These are phyloP conservation scores for Cheilosia scutellata DNA, from an alignment of 2,888 invertebrate genomes.

Conservation along the genomic window DNA sequence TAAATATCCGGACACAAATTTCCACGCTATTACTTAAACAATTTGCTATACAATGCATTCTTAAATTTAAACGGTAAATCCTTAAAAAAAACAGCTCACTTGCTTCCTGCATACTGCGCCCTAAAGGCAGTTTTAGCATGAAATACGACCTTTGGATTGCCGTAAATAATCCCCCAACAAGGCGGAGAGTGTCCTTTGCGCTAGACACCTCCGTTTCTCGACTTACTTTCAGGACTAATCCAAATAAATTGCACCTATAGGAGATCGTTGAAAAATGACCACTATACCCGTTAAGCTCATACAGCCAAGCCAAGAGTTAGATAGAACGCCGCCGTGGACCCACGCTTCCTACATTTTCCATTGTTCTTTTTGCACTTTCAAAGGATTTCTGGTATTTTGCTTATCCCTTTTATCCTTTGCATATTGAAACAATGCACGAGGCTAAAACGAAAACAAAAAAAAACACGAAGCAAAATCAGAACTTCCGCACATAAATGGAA, in stretches of 20 bases:
- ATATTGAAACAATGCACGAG: constrained; percentile 50
- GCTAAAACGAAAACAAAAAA: neutral
- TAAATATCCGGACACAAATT: constrained; percentile 6
- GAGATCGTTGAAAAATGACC: constrained; percentile 69
- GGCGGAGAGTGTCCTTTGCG: constrained; percentile 40
- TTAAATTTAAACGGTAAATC: constrained; percentile 40
- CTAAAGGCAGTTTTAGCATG: constrained; percentile 53
- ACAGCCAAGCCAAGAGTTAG: constrained; percentile 10
- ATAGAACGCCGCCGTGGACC: neutral
- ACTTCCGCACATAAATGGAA: constrained; percentile 20
- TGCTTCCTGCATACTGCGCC: constrained; percentile 10
- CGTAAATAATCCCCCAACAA: constrained; percentile 68
- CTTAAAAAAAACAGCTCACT: constrained; percentile 41
- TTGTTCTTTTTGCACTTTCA: constrained; percentile 5
- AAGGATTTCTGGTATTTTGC: constrained; percentile 38
- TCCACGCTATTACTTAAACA: constrained; percentile 46
- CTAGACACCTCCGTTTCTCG: constrained; percentile 24
- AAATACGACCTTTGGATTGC: constrained; percentile 63
- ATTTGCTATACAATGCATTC: constrained; percentile 18
- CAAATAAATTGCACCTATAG: constrained; percentile 75
- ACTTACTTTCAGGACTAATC: constrained; percentile 60
- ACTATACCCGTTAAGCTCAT: constrained; percentile 7
- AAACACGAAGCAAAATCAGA: constrained; percentile 2
- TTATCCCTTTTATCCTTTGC: constrained; percentile 45
- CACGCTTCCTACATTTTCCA: neutral